These are phyloP conservation scores for Prenolepis imparis DNA, from an alignment of 2,888 invertebrate species.

Conservation along the genomic window DNA sequence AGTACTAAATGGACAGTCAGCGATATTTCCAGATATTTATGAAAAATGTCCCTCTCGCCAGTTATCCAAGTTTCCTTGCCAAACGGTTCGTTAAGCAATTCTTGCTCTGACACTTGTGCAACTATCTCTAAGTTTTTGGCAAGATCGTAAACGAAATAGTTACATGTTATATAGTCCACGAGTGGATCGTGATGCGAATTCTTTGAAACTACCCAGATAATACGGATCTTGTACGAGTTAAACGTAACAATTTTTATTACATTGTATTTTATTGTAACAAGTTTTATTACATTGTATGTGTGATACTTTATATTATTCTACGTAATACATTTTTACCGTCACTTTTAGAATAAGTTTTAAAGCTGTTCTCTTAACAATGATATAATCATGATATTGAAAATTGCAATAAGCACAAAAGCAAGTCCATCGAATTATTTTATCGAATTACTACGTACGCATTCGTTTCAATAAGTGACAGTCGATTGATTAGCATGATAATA, in stretches of 20 bases:
- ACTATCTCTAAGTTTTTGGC: conserved; percentile 63
- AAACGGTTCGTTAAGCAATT: conserved; percentile 82
- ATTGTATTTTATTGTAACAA: too few relatives aligned
- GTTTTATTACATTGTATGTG: background rate
- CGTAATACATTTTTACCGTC: background rate
- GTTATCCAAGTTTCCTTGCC: conserved; percentile 68
- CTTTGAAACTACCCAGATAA: background rate
- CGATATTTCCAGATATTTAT: conserved; percentile 74
- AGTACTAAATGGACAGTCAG: background rate
- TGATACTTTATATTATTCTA: background rate
- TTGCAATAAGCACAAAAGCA: background rate
- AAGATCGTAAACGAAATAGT: conserved; percentile 36
- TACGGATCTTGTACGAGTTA: background rate
- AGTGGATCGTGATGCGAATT: conserved; percentile 14
- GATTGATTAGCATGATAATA: conserved; percentile 56
- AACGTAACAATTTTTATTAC: background rate
- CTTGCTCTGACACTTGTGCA: conserved; percentile 80
- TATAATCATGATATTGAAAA: background rate
- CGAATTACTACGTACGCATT: conserved; percentile 23
- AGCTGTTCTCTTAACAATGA: background rate
- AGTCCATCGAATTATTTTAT: conserved; percentile 4
- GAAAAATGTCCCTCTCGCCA: conserved; percentile 75
- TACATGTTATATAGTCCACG: background rate
- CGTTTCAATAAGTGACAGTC: conserved; percentile 50
- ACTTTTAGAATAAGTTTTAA: background rate